Evolutionary conservation across 2,113 vertebrate genomes (phyloP).

Genomic region (Campylomormyrus tamandua): DNA sequence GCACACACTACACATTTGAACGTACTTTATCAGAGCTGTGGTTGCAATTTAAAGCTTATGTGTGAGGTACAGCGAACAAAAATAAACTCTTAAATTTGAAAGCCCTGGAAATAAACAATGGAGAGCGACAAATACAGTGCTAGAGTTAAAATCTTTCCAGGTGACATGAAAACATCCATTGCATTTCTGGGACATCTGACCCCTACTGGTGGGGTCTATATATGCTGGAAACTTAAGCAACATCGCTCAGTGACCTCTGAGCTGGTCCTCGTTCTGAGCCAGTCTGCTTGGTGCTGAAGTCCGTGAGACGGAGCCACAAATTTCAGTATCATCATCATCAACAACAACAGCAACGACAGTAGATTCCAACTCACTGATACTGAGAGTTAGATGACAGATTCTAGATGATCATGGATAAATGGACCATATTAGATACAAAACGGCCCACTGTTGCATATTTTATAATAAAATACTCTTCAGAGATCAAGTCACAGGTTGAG

Average conservation of each 20-base stretch:
- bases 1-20: conserved; percentile 14
- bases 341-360: conserved; percentile 12
- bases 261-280: not conserved
- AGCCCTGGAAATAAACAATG: conserved; percentile 18
- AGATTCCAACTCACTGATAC: conserved; percentile 17
- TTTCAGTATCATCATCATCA: conserved; percentile 8
- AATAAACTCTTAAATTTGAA: conserved; percentile 20
- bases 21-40: conserved; percentile 23
- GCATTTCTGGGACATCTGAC: conserved; percentile 29
- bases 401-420: not conserved
- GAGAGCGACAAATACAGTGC: conserved; percentile 22
- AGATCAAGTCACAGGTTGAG: conserved; percentile 15
- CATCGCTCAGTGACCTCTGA: not conserved
- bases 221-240: conserved; percentile 34
- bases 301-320: conserved; percentile 3
- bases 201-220: conserved; percentile 13
- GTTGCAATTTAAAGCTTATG: conserved; percentile 25
- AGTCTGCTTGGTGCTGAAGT: not conserved
- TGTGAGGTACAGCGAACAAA: conserved; percentile 22
- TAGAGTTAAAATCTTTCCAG: conserved; percentile 21
- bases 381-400: not conserved
- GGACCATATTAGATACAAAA: conserved; percentile 15
- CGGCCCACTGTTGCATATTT: conserved; percentile 44
- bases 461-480: conserved; percentile 31
- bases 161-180: conserved; percentile 13